Percentiles rank a stretch among this genome's conserved stretches.
These are phyloP conservation scores for Falco naumanni DNA, from an alignment of 2,797 vertebrate genomes.

Conservation along the genomic window DNA sequence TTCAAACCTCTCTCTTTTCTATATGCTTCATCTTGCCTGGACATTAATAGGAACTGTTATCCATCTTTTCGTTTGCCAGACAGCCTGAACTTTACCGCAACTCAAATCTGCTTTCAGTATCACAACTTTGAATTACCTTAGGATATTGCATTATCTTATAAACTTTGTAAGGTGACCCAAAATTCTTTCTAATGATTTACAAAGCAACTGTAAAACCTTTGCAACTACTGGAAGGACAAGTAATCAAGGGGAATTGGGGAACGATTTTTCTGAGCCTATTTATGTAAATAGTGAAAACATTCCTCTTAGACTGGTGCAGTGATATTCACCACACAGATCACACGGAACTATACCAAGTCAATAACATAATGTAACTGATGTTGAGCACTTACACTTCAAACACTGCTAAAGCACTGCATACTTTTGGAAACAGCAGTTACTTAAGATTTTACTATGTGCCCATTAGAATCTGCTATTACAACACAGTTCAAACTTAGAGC, in stretches of 20 bases:
- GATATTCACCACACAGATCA: background rate
- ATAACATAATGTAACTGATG: background rate
- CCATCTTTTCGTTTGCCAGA: background rate
- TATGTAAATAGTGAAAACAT: background rate
- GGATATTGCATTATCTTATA: background rate
- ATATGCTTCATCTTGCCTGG: background rate
- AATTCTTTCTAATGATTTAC: background rate
- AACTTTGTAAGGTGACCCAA: background rate
- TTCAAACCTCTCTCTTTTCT: background rate
- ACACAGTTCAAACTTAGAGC: background rate
- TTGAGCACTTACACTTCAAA: background rate
- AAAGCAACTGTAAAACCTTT: background rate
- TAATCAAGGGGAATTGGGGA: background rate
- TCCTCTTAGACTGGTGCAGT: background rate
- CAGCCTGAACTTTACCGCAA: background rate
- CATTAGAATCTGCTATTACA: background rate
- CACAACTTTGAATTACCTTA: background rate
- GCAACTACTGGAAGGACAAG: background rate
- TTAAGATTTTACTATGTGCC: background rate
- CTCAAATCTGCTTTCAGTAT: background rate
- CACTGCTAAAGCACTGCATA: background rate
- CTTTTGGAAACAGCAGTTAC: background rate
- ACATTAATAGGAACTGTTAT: background rate
- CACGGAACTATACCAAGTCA: background rate
- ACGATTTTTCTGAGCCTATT: fast-evolving